Evolutionary conservation across 1,140 invertebrate genomes (phyloP), one percentile per base, ranked within the genome.

Genomic region (Sitophilus oryzae): DNA sequence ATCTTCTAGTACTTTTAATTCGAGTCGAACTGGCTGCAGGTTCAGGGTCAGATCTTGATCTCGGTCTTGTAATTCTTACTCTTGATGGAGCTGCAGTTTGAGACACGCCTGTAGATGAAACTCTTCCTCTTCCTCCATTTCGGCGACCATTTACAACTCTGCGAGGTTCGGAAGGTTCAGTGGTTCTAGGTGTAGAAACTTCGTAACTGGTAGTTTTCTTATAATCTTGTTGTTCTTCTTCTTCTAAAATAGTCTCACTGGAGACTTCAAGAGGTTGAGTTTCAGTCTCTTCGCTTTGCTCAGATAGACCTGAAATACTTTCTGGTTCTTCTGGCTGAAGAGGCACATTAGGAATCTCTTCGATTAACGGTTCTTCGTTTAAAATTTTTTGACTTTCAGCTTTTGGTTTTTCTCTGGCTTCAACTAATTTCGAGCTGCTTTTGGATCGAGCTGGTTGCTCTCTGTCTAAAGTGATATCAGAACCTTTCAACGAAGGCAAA

Each of bases 51-150:
- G 44, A 16, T 42, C 61, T 57, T 18, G 44, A 20, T 30, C 51
- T 47, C 42, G 50, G 52, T 56, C 62, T 62, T 15, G 35, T 23
- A 41, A 30, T 23, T 46, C 58, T 51, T 38, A 34, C 19, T 25
- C 58, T 56, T 34, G 62, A 38, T 43, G 53, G 34, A 14, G 38
- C 46, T 25, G 50, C 38, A 23, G 47, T 42, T 40, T 50, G 23
- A 10, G 34, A 30, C 4, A 4, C 20, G 16, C 5, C 25, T 30
- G 25, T 6, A 22, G 11, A 34, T 43, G 30, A 22, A 11, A 10
- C 37, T 19, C 16, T 44, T 38, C 25, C 37, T 40, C 53, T 53
- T 3, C 18, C 41, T 38, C 40, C 36, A 44, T 18, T 44, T 53
- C 48, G 51, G 11, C 57, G 38, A 10, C 19, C 36, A 11, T 23